Conservation (phyloP, 1,140 invertebrate genomes). For the Aphis craccivora region DNA sequence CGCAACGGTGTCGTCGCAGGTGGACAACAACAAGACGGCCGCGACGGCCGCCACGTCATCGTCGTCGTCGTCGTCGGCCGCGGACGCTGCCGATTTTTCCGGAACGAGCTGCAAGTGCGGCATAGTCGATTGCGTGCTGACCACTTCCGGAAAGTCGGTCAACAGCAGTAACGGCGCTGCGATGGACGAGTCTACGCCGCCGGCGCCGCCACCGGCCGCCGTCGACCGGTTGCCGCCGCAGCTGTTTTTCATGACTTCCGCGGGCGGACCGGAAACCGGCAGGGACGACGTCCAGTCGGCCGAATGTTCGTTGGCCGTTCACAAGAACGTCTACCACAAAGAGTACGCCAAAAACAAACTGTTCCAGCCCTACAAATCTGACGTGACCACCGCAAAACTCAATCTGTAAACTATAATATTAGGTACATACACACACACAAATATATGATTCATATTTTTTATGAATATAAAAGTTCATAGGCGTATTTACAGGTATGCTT, state of each 20-base stretch:
- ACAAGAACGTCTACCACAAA: slow-evolving; percentile 30
- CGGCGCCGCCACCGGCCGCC: not conserved
- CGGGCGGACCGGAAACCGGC: not conserved
- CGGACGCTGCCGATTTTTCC: slow-evolving; percentile 59
- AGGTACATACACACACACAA: not conserved
- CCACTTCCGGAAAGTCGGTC: slow-evolving; percentile 3
- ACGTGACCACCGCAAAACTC: slow-evolving; percentile 48
- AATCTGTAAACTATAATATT: not conserved
- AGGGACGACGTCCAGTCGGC: slow-evolving; percentile 36
- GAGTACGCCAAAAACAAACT: slow-evolving; percentile 61
- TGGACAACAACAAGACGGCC: slow-evolving; percentile 60
- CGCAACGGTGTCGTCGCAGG: slow-evolving; percentile 33
- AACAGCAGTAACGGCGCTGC: not conserved
- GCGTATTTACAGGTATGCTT: too few relatives aligned
- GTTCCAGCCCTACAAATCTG: slow-evolving; percentile 62
- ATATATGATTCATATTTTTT: not conserved
- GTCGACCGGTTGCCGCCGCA: slow-evolving; percentile 32
- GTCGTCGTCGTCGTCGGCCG: slow-evolving; percentile 32
- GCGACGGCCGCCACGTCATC: slow-evolving; percentile 58
- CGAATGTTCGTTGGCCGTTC: slow-evolving; percentile 43
- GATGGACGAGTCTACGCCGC: slow-evolving; percentile 3
- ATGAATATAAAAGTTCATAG: too few relatives aligned
- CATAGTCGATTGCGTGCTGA: slow-evolving; percentile 62
- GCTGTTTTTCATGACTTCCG: slow-evolving; percentile 7
- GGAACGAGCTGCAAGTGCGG: slow-evolving; percentile 62